Base-by-base conservation (phyloP, 2,113 vertebrate genomes). In the Mus pahari region DNA sequence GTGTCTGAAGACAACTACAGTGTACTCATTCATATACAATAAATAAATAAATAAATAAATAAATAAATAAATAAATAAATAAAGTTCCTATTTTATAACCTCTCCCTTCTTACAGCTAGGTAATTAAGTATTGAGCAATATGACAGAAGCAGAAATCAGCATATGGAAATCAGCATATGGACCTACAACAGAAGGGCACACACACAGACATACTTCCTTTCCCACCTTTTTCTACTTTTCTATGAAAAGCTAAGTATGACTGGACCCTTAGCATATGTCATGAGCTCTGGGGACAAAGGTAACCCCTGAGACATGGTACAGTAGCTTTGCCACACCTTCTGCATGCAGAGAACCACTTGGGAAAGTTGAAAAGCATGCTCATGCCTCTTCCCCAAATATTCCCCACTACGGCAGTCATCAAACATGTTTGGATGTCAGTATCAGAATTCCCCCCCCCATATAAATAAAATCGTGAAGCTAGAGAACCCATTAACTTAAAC, bases 391-490 rank as follows among this genome's bases (percentile, higher is more conserved):
- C 16, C 87, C 87, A 90, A 73, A 71, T 78, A 83, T 33, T 28
- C 26, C 75, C 58, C 92, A 84, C 11, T 86, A 53, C 36, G 60
- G 1, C 1, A 33, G n/a, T 1, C 62, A 95, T 60, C 39, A 31
- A 13, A 26, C 24, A 45, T 70, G 45, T 92, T 68, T 70, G 55
- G 16, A 12, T 36, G 62, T 50, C 11, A 5, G 45, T 68, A 77
- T 24, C 66, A 36, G 86, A 87, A 79, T 11, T 1, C 62, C 55
- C 58, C 55, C 58, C n/a, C 60, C n/a, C 42, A 55, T 45, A 36
- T 89, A n/a, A 96, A 78, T 60, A 90, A 96, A 94, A 83, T 58
- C 66, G 22, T 48, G 19, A 92, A 89, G 33, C 28, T 77, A 66
- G 13, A 17, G 62, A 93, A 86, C 3, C 16, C 50, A 87, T 39